Conservation (phyloP, 2,113 vertebrate species). For the Pao palembangensis region DNA sequence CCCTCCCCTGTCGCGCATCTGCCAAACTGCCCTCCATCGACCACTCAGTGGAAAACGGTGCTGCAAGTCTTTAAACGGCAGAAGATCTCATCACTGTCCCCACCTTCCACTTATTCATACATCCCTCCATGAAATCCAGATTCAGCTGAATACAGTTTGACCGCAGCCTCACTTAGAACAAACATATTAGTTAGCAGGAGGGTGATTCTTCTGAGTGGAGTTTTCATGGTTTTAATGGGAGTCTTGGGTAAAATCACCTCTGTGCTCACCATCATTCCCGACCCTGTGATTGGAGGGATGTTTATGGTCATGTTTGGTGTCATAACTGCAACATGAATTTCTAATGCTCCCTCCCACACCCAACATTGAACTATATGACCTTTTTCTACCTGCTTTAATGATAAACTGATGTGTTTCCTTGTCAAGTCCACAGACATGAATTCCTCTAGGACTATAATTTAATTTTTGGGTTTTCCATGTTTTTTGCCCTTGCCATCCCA, state of each 20-base stretch:
- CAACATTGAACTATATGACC: not conserved
- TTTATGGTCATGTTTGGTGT: conserved; percentile 91
- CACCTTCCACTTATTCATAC: too few relatives aligned
- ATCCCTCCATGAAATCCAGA: too few relatives aligned
- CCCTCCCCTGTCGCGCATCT: too few relatives aligned
- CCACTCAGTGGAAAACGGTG: too few relatives aligned
- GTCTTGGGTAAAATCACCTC: conserved; percentile 86
- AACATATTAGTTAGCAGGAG: conserved; percentile 83
- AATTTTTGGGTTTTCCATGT: conserved; percentile 92
- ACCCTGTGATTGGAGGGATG: conserved; percentile 89
- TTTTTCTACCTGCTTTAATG: not conserved
- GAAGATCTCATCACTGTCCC: too few relatives aligned
- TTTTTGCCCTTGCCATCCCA: conserved; percentile 83
- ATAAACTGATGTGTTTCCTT: conserved; percentile 5
- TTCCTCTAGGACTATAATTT: conserved; percentile 92
- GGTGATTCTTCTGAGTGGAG: conserved; percentile 82
- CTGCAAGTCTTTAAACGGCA: too few relatives aligned
- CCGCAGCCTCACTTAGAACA: too few relatives aligned
- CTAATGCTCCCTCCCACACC: too few relatives aligned
- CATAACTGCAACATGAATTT: conserved; percentile 85
- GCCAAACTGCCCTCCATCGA: too few relatives aligned
- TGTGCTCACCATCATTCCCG: conserved; percentile 86
- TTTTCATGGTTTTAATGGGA: conserved; percentile 84
- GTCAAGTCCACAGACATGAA: conserved; percentile 91
- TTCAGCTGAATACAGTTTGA: too few relatives aligned